Percentiles rank a stretch among this genome's conserved stretches.
These are phyloP conservation scores for Muricea muricata DNA, from an alignment of 92 coral and sea anemone species.

Conservation along the genomic window DNA sequence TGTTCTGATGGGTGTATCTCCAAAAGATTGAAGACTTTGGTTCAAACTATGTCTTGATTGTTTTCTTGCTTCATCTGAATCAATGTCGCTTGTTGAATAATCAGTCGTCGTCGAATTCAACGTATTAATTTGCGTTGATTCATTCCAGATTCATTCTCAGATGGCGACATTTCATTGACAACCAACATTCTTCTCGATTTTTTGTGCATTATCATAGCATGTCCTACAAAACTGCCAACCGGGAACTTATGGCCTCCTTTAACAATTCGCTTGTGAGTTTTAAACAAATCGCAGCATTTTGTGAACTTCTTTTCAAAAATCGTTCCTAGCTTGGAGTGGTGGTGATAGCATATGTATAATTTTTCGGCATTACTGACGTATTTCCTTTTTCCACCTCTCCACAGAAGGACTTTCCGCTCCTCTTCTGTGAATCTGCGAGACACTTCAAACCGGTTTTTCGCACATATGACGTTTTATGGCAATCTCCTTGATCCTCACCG, in stretches of 20 bases:
- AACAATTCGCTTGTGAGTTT: background rate
- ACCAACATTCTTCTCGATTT: background rate
- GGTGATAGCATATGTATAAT: background rate
- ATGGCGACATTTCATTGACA: background rate
- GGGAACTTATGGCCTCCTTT: constrained; percentile 11
- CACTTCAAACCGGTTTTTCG: background rate
- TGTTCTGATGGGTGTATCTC: background rate
- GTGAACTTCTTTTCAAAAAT: background rate
- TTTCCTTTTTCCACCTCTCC: background rate
- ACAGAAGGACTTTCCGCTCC: background rate
- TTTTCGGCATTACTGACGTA: background rate
- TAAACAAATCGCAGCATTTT: constrained; percentile 9
- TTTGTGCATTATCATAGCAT: background rate
- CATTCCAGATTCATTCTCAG: too few species aligned
- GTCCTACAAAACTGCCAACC: constrained; percentile 16
- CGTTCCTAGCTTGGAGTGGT: background rate
- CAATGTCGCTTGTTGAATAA: background rate
- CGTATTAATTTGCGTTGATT: background rate
- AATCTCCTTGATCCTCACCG: background rate
- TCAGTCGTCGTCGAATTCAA: background rate
- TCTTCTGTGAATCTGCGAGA: background rate
- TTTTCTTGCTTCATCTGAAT: background rate
- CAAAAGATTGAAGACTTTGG: constrained; percentile 1
- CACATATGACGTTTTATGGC: background rate
- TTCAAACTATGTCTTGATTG: constrained; percentile 15